These are phyloP conservation scores for Junonia oenone DNA, from an alignment of 2,888 invertebrate genomes.

Conservation along the genomic window DNA sequence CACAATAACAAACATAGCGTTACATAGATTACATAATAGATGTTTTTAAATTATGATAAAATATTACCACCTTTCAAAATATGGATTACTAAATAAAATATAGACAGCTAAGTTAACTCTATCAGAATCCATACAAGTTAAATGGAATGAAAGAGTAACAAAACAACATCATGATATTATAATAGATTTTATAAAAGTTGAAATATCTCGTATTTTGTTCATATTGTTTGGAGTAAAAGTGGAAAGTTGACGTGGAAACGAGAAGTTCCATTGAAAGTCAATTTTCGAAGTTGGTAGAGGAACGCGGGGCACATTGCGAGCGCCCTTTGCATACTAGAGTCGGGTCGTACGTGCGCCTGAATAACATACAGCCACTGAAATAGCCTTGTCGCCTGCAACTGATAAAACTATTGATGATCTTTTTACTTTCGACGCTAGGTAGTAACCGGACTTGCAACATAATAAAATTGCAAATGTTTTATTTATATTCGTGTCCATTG, in stretches of 20 bases:
- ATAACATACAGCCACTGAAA: conserved; percentile 29
- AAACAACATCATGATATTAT: conserved; percentile 29
- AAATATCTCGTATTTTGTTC: conserved; percentile 32
- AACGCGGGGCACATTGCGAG: conserved; percentile 47
- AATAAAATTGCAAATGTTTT: too few relatives aligned
- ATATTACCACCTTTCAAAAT: too few relatives aligned
- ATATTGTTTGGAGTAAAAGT: conserved; percentile 47
- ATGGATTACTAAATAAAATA: too few relatives aligned
- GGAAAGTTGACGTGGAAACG: conserved; percentile 54
- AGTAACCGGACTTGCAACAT: too few relatives aligned
- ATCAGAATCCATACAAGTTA: conserved; percentile 19
- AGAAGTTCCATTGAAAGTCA: conserved; percentile 66
- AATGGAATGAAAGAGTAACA: conserved; percentile 24
- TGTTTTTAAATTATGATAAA: too few relatives aligned
- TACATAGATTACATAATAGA: too few relatives aligned
- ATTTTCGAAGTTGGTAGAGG: conserved; percentile 60
- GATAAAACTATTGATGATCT: conserved; percentile 26
- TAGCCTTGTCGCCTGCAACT: conserved; percentile 16
- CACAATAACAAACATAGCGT: too few relatives aligned
- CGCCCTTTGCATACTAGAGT: conserved; percentile 52
- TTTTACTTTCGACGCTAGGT: conserved; percentile 6
- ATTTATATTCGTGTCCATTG: too few relatives aligned
- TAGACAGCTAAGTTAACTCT: conserved; percentile 3
- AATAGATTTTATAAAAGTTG: conserved; percentile 34
- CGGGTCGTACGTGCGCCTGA: conserved; percentile 41